Percentiles rank a stretch among this genome's conserved stretches.
These are phyloP conservation scores for Sebastes fasciatus DNA, from an alignment of 2,113 vertebrate genomes.

Conservation along the genomic window DNA sequence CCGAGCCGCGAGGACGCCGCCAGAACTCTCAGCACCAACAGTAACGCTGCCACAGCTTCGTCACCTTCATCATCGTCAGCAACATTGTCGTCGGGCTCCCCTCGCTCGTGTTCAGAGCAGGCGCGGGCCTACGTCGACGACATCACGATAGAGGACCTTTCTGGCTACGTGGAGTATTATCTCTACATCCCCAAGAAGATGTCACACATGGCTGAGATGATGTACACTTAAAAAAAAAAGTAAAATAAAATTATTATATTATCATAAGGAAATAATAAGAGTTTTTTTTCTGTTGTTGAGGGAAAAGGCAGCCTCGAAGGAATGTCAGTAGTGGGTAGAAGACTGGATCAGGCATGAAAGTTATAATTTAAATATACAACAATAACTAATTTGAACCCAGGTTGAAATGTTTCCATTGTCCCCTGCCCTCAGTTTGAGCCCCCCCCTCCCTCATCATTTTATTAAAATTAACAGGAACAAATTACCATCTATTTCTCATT, in stretches of 20 bases:
- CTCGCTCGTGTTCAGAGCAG: constrained; percentile 96
- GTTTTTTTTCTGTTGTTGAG: constrained; percentile 8
- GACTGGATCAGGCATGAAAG: constrained; percentile 37
- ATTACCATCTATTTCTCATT: neutral
- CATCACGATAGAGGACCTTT: constrained; percentile 98
- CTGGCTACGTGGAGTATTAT: constrained; percentile 98
- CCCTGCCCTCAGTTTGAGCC: neutral
- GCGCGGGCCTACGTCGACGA: constrained; percentile 95
- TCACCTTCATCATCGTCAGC: neutral
- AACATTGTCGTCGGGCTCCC: constrained; percentile 83
- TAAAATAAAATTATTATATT: constrained; percentile 2
- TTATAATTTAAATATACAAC: constrained; percentile 24
- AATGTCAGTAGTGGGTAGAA: constrained; percentile 10
- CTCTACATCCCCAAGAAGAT: constrained; percentile 99
- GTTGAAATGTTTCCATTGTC: neutral
- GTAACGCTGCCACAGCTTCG: neutral
- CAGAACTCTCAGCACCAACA: constrained; percentile 84
- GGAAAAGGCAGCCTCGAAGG: neutral
- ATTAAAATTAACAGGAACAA: constrained; percentile 29
- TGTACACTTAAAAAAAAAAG: constrained; percentile 91
- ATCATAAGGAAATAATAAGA: constrained; percentile 26
- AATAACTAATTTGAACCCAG: constrained; percentile 15
- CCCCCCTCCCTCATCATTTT: neutral
- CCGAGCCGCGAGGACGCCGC: constrained; percentile 77
- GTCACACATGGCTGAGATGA: constrained; percentile 99